Conservation (phyloP, 2,113 vertebrate genomes). For the Nothocercus nigrocapillus region DNA sequence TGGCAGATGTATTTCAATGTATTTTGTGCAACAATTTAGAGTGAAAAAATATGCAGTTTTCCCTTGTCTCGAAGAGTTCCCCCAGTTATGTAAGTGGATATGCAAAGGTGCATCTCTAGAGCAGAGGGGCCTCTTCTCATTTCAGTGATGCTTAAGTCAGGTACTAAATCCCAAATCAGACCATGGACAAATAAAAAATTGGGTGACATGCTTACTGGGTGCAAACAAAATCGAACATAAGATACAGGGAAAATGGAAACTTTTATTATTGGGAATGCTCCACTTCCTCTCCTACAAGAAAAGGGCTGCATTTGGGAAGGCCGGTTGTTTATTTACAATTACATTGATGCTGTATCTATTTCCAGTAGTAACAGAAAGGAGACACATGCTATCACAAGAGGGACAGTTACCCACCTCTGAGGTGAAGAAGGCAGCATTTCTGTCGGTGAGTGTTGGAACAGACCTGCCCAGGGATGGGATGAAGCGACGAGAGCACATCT, state of each 20-base stretch:
- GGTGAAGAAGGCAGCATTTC: not conserved
- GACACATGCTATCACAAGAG: not conserved
- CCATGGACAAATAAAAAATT: not conserved
- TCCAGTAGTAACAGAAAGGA: not conserved
- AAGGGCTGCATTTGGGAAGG: not conserved
- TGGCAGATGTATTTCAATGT: not conserved
- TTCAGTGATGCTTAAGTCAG: not conserved
- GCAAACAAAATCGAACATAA: not conserved
- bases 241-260: not conserved
- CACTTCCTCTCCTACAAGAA: not conserved
- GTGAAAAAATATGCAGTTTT: not conserved
- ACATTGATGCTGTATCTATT: not conserved
- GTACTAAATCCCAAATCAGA: not conserved
- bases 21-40: not conserved
- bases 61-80: not conserved
- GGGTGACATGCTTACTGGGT: not conserved
- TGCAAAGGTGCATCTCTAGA: not conserved
- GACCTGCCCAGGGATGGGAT: not conserved
- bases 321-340: accelerated
- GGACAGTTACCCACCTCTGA: not conserved
- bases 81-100: not conserved
- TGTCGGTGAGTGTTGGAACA: not conserved
- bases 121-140: not conserved
- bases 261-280: not conserved
- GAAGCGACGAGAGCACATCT: not conserved